Evolutionary conservation across 2,888 invertebrate species (phyloP).

Genomic region (Nemotelus pantherinus): DNA sequence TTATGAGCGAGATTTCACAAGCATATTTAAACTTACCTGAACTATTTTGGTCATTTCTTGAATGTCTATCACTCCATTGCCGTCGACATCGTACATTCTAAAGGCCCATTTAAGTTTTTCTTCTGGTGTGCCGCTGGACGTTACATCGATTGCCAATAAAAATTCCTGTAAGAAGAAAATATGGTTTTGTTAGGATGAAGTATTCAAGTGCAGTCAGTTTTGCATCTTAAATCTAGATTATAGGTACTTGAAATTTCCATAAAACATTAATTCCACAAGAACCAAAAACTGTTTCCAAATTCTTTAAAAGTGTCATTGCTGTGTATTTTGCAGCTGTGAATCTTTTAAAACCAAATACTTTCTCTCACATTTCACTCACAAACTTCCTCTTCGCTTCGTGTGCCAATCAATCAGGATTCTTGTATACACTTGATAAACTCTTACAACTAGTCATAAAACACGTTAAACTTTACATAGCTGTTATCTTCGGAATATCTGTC

Average conservation of each 20-base stretch:
- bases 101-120: slow-evolving; percentile 99
- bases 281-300: too few species aligned
- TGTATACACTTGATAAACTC: neutral
- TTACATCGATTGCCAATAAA: slow-evolving; percentile 96
- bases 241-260: too few species aligned
- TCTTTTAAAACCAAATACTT: too few species aligned
- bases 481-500: too few species aligned
- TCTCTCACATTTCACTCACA: neutral
- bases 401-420: neutral
- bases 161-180: slow-evolving; percentile 78
- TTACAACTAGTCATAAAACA: neutral
- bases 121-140: slow-evolving; percentile 96
- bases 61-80: slow-evolving; percentile 97
- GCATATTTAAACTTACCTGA: slow-evolving; percentile 74
- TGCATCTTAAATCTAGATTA: too few species aligned
- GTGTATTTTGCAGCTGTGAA: too few species aligned
- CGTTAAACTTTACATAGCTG: neutral
- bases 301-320: too few species aligned
- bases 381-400: neutral
- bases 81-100: slow-evolving; percentile 98
- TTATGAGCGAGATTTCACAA: too few species aligned
- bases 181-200: neutral
- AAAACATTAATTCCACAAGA: too few species aligned
- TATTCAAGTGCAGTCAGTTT: too few species aligned
- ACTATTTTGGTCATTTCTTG: slow-evolving; percentile 99